A percentile compares a stretch with the other conserved stretches of the same genome.
phyloP scores from a whole-genome alignment of 2,888 invertebrate genomes.

The Tanytarsus gracilentus region DNA sequence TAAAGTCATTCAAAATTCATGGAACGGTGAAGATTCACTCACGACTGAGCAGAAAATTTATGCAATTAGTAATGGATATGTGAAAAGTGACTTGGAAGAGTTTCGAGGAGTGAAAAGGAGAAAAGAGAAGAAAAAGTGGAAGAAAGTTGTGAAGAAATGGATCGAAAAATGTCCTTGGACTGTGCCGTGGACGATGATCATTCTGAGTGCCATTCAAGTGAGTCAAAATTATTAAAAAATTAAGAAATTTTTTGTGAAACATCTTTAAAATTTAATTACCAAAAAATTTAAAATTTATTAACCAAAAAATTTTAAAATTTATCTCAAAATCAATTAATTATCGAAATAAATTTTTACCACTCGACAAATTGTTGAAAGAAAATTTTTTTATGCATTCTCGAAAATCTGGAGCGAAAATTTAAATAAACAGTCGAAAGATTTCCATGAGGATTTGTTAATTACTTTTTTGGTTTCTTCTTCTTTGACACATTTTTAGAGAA shows the following conservation, averaged over 20 bases:
- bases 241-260: neutral
- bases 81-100: neutral
- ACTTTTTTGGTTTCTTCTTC: no score
- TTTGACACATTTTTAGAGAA: no score
- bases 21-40: constrained; percentile 2
- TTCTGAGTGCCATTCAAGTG: constrained; percentile 22
- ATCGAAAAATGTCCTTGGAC: neutral
- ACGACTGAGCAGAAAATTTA: constrained; percentile 3
- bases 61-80: constrained; percentile 10
- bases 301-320: neutral
- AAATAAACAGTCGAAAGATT: no score
- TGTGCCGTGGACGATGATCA: constrained; percentile 2
- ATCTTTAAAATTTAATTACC: neutral
- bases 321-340: neutral
- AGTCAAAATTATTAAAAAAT: no score
- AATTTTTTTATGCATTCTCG: no score
- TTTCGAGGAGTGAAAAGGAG: neutral
- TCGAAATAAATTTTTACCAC: neutral
- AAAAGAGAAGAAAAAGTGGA: neutral
- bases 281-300: neutral
- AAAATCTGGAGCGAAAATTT: no score
- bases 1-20: neutral
- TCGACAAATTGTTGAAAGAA: neutral
- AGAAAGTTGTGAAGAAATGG: neutral
- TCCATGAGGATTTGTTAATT: no score